phyloP scores from a whole-genome alignment of 2,113 vertebrate genomes.

The Ochotona princeps region DNA sequence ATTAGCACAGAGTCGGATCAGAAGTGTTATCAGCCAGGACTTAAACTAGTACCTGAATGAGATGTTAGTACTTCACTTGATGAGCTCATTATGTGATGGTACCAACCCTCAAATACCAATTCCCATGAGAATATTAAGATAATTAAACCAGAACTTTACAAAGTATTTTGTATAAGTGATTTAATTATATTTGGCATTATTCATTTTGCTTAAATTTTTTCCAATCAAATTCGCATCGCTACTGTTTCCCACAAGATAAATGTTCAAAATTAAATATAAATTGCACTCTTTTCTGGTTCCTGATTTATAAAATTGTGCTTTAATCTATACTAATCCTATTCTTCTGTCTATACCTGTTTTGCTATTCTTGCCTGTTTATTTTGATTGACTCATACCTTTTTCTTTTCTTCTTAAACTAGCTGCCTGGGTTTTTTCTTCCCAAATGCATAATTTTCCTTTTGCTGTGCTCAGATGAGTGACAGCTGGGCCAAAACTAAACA shows the following conservation, averaged over 20 bases:
- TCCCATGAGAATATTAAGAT: conserved; percentile 31
- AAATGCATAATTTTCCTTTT: neutral
- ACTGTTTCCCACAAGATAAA: conserved; percentile 34
- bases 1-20: too few species aligned
- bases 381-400: neutral
- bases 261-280: conserved; percentile 37
- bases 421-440: neutral
- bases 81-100: too few species aligned
- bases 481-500: conserved; percentile 33
- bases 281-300: neutral
- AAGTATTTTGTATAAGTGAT: conserved; percentile 42
- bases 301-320: neutral
- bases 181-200: neutral
- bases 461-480: conserved; percentile 39
- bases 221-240: conserved; percentile 36
- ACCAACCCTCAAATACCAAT: neutral
- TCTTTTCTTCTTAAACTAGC: neutral
- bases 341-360: neutral
- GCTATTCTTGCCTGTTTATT: neutral
- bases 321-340: neutral
- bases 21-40: too few species aligned
- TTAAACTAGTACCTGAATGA: too few species aligned
- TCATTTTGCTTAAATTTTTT: conserved; percentile 1
- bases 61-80: too few species aligned
- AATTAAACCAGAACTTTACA: conserved; percentile 36